phyloP scores from a whole-genome alignment of 2,888 invertebrate species.

The Trisateles emortualis region DNA sequence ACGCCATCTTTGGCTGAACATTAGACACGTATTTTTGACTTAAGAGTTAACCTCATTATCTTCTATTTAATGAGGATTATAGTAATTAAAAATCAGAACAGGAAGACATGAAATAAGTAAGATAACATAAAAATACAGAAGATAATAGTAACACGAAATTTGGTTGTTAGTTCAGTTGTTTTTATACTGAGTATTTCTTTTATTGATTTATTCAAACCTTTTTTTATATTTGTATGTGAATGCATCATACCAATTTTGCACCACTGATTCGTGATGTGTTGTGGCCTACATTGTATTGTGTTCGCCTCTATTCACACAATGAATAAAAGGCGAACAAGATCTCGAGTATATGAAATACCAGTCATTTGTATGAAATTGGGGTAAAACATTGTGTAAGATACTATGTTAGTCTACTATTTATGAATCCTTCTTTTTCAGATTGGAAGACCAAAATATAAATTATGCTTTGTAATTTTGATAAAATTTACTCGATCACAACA shows the following conservation, averaged over 20 bases:
- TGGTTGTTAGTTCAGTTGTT: neutral
- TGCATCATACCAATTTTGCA: conserved; percentile 16
- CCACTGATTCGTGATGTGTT: conserved; percentile 4
- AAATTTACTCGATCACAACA: too few relatives aligned
- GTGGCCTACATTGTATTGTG: conserved; percentile 20
- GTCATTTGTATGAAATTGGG: neutral
- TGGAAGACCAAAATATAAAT: neutral
- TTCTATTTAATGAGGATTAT: conserved; percentile 5
- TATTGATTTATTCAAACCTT: neutral
- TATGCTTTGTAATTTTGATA: neutral
- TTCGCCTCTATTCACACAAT: conserved; percentile 11
- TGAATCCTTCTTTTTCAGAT: too few relatives aligned
- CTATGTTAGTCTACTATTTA: neutral
- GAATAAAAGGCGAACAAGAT: conserved; percentile 12
- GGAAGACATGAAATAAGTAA: neutral
- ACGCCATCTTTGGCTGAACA: conserved; percentile 43
- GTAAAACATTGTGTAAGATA: neutral
- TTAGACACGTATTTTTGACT: conserved; percentile 37
- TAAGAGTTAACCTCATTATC: conserved; percentile 10
- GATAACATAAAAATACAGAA: neutral
- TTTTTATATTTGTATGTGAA: conserved; percentile 4
- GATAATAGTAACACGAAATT: too few relatives aligned
- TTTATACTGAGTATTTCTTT: neutral
- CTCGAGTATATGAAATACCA: neutral
- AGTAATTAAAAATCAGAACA: neutral